phyloP scores from a whole-genome alignment of 2,888 invertebrate genomes.

The Ommatoiulus sabulosus region DNA sequence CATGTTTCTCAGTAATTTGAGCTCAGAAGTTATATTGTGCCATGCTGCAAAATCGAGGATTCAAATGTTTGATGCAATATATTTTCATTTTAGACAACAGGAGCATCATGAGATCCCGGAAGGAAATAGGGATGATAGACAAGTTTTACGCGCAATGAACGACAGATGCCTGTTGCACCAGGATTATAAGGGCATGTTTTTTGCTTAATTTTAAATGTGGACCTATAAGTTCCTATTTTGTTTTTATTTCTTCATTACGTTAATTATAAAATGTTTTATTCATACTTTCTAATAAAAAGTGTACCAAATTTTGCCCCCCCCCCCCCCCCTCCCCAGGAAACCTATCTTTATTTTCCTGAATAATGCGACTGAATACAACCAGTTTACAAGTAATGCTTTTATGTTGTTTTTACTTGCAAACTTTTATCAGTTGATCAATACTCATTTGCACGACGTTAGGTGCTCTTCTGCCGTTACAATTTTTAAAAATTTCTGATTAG shows the following conservation, averaged over 20 bases:
- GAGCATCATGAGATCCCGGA: neutral
- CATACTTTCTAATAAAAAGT: neutral
- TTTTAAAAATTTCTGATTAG: too few species aligned
- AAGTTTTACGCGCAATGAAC: slow-evolving; percentile 38
- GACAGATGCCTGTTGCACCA: slow-evolving; percentile 31
- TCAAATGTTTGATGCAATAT: slow-evolving; percentile 47
- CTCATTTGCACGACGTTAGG: too few species aligned
- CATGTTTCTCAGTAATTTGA: too few species aligned
- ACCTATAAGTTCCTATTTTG: neutral
- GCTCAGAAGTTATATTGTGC: too few species aligned
- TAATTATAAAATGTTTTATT: neutral
- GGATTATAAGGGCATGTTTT: slow-evolving; percentile 54
- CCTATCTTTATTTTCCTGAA: too few species aligned
- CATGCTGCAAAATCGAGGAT: too few species aligned
- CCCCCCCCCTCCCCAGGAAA: too few species aligned
- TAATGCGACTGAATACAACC: too few species aligned
- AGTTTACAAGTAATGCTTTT: neutral
- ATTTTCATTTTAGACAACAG: neutral
- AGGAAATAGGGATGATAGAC: neutral
- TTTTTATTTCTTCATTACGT: neutral
- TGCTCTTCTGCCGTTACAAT: too few species aligned
- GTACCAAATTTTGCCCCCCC: neutral
- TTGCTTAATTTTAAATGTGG: slow-evolving; percentile 5
- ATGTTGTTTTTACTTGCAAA: too few species aligned
- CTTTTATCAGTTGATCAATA: too few species aligned